These are phyloP conservation scores for Drosophila mayaguana DNA, from an alignment of 2,888 invertebrate species.

Conservation along the genomic window DNA sequence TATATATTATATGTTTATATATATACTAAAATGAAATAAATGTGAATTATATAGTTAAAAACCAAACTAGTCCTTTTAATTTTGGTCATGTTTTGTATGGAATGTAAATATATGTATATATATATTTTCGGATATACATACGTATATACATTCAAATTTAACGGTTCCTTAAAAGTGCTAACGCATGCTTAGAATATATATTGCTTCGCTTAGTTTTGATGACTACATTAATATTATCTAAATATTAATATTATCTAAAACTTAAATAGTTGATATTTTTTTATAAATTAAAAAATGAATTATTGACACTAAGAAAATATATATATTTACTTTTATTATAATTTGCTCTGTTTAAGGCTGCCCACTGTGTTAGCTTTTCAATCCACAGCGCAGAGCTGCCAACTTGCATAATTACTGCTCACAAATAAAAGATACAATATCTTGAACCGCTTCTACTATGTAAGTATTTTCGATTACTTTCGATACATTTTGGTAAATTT, in stretches of 20 bases:
- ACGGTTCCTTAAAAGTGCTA: not conserved
- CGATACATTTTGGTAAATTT: constrained; percentile 13
- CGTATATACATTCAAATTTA: not conserved
- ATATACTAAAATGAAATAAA: constrained; percentile 26
- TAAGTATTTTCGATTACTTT: not conserved
- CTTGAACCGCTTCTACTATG: not conserved
- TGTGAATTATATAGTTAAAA: constrained; percentile 51
- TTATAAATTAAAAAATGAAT: too few species aligned
- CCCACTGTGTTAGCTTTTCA: not conserved
- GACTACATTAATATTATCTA: not conserved
- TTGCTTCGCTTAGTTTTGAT: not conserved
- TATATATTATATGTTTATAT: constrained; percentile 10
- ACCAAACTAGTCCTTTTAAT: constrained; percentile 33
- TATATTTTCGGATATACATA: too few species aligned
- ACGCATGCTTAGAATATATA: not conserved
- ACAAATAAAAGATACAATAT: not conserved
- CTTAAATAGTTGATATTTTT: not conserved
- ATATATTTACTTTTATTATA: not conserved
- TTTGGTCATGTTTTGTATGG: constrained; percentile 47
- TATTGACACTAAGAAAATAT: not conserved
- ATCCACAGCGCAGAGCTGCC: not conserved
- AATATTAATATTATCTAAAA: not conserved
- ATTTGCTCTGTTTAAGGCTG: not conserved
- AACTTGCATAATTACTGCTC: not conserved
- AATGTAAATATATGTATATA: constrained; percentile 13